Base-by-base conservation (phyloP, 1,140 invertebrate genomes). In the Drosophila sp. region DNA sequence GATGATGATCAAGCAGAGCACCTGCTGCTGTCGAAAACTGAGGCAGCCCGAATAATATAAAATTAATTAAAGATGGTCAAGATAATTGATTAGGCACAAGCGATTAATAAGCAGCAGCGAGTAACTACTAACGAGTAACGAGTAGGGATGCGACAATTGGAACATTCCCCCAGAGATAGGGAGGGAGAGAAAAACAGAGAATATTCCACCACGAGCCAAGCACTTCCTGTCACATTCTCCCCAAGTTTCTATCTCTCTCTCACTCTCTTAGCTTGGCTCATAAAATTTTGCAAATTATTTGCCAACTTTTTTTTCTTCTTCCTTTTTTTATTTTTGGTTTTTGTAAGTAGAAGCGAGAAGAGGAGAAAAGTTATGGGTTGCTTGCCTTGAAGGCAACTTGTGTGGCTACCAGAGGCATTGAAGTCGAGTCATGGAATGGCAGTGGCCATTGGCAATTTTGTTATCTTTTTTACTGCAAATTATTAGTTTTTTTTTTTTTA, bases 1-100 rank as follows among this genome's bases (percentile, higher is more conserved):
- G 44, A 50, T 50, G 44, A 62, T 80, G 80, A 80, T 80, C 80
- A 84, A 27, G 57, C 70, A 72, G 40, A 58, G 50, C 27, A 63
- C 66, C 82, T 56, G 82, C 73, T 72, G 82, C 81, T 85, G 77
- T 68, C 72, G 76, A 78, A 82, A 89, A 79, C 57, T 61, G 50
- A 77, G 70, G 76, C 76, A 72, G 73, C 74, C 70, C 74, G 84
- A 90, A 91, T 85, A 90, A 87, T 91, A 91, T 81, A 87, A 83
- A 91, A 91, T 91, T 91, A 91, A 91, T 91, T 91, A 91, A 91
- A 91, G 90, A 91, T 91, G 65, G 80, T 85, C 81, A 87, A 91
- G 90, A 91, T 91, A 91, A 91, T 91, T 91, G 90, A 91, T 91
- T 91, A 91, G 90, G 68, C 75, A 74, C 62, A 79, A 55, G 80